Conservation (phyloP, 1,140 invertebrate genomes). For the Plutomurus gul region DNA sequence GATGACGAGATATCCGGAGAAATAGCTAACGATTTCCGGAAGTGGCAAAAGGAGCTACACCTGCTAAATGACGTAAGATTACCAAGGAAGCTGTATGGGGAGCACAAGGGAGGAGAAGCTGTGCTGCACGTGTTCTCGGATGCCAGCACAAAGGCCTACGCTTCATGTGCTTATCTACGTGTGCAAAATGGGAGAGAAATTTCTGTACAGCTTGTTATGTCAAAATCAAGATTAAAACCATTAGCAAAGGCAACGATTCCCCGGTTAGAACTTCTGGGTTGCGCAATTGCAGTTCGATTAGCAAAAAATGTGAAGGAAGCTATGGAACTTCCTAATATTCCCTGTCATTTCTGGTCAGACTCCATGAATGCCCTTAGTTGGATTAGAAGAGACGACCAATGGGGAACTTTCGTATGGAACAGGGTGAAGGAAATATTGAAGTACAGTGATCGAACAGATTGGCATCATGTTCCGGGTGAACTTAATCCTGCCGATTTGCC, state of each 20-base stretch:
- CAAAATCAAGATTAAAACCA: slow-evolving; percentile 56
- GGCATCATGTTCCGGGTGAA: slow-evolving; percentile 36
- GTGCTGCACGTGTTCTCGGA: background rate
- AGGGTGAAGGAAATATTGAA: slow-evolving; percentile 34
- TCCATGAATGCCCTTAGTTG: slow-evolving; percentile 40
- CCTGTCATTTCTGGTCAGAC: slow-evolving; percentile 35
- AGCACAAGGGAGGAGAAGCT: background rate
- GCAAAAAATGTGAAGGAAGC: slow-evolving; percentile 37
- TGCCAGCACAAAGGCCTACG: background rate
- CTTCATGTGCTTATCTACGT: background rate
- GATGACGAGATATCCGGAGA: background rate
- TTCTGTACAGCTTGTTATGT: slow-evolving; percentile 50
- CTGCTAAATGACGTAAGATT: background rate
- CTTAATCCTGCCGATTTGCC: slow-evolving; percentile 39
- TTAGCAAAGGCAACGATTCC: slow-evolving; percentile 54
- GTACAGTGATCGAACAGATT: slow-evolving; percentile 1
- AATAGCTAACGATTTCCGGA: background rate
- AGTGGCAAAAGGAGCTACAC: background rate
- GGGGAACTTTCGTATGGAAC: slow-evolving; percentile 38
- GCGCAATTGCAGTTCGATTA: slow-evolving; percentile 55
- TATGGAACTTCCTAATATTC: background rate
- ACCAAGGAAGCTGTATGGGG: background rate
- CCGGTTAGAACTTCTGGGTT: slow-evolving; percentile 56
- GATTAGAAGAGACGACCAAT: no score
- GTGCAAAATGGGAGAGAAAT: background rate